These are phyloP conservation scores for Riparia riparia DNA, from an alignment of 2,113 vertebrate species.

Conservation along the genomic window DNA sequence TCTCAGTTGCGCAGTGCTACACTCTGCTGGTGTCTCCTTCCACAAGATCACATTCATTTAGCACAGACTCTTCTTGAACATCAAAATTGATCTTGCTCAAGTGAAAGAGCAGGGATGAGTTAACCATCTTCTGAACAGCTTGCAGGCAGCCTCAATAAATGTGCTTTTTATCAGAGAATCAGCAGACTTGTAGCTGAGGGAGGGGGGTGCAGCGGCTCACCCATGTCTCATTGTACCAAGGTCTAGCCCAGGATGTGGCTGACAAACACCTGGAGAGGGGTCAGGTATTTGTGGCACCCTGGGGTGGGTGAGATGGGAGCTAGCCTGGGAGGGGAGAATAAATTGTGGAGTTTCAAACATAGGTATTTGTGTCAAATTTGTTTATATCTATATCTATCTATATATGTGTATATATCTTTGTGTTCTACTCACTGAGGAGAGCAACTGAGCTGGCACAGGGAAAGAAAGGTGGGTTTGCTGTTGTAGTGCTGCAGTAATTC, in stretches of 20 bases:
- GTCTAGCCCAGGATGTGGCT: neutral
- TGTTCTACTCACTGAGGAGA: neutral
- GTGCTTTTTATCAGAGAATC: neutral
- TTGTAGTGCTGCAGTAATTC: neutral
- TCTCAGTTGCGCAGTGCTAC: neutral
- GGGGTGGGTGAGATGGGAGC: neutral
- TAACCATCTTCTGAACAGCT: neutral
- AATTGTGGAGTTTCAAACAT: neutral
- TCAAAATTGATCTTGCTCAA: constrained; percentile 9
- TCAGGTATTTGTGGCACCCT: rapidly evolving
- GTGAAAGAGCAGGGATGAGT: neutral
- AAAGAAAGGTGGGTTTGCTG: neutral
- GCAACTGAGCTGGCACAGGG: neutral
- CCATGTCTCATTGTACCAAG: rapidly evolving
- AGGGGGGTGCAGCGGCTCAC: neutral
- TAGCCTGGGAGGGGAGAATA: neutral
- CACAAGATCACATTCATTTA: neutral
- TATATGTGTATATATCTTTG: neutral
- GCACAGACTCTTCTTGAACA: neutral
- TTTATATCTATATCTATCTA: neutral
- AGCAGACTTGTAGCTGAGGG: neutral
- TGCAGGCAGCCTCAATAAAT: neutral
- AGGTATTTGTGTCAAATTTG: neutral
- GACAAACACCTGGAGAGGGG: neutral
- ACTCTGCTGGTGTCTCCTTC: neutral